phyloP scores from a whole-genome alignment of 2,113 vertebrate genomes.

The Oncorhynchus clarkii region DNA sequence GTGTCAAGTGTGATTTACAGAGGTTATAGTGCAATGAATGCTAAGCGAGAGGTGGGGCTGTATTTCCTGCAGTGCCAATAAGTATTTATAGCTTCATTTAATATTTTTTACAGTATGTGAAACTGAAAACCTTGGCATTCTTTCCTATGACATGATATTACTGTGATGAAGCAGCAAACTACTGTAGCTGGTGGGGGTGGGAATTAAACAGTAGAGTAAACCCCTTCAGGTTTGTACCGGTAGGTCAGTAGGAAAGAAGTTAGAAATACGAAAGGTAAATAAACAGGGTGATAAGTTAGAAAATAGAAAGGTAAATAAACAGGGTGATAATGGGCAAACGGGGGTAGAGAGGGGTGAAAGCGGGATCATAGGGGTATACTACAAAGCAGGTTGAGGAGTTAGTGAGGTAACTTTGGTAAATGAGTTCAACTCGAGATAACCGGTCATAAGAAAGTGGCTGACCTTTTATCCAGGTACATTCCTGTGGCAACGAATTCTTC shows the following conservation, averaged over 20 bases:
- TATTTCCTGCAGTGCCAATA: neutral
- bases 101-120: no score
- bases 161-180: no score
- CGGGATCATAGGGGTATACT: no score
- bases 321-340: neutral
- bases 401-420: no score
- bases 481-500: no score
- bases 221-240: neutral
- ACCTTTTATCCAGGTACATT: no score
- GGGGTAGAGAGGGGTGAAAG: neutral
- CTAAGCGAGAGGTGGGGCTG: neutral
- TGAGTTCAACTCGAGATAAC: no score
- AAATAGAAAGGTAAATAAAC: neutral
- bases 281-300: neutral
- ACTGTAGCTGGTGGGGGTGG: no score
- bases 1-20: constrained; percentile 2
- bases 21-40: constrained; percentile 1
- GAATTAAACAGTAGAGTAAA: neutral
- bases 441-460: no score
- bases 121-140: no score
- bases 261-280: neutral
- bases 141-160: neutral
- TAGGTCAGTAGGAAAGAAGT: neutral
- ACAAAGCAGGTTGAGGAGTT: no score
- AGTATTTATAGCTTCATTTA: constrained; percentile 1